Evolutionary conservation across 2,113 vertebrate species (phyloP), one percentile per base, ranked within the genome.

Genomic region (Archilochus colubris): DNA sequence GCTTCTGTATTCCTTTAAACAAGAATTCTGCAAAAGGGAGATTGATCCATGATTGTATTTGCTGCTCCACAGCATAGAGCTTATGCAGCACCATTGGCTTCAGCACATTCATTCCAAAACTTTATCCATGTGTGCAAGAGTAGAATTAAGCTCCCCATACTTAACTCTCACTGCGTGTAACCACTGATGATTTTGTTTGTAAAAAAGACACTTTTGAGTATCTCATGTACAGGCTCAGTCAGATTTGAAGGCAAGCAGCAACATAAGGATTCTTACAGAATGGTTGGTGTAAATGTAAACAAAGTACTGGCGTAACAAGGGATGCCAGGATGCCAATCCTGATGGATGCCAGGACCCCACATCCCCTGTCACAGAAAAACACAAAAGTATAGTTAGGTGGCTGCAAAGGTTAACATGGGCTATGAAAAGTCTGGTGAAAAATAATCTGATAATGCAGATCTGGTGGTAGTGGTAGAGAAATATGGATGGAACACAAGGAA

Each of bases 31-130:
- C 30, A 50, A 21, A 58, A 38, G 50, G 54, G 22, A 30, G 5
- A 2, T 44, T 1, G 2, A 46, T 54, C 43, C 20, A 6, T 0
- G 0, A 6, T 54, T 30, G 14, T 25, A 48, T 67, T 28, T 51
- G 74, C 36, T 46, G 44, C 50, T 58, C 0, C 30, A 9, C 9
- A 23, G 55, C 46, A 21, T 9, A 48, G 79, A 69, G 12, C 27
- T 76, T 28, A 33, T 51, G 7, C 9, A 48, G 61, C 20, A 12
- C 36, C n/a, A n/a, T 3, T 21, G 22, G 28, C 58, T 82, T 69
- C 46, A n/a, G 54, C 2, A 28, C 6, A 1, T 43, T 59, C 31
- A 9, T 51, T 75, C 53, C 48, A 61, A 54, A 79, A 40, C 57
- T 67, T 30, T 31, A 53, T 23, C 58, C 28, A 5, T 0, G 0